Conservation (phyloP, 2,113 vertebrate genomes). For the Pantherophis guttatus region DNA sequence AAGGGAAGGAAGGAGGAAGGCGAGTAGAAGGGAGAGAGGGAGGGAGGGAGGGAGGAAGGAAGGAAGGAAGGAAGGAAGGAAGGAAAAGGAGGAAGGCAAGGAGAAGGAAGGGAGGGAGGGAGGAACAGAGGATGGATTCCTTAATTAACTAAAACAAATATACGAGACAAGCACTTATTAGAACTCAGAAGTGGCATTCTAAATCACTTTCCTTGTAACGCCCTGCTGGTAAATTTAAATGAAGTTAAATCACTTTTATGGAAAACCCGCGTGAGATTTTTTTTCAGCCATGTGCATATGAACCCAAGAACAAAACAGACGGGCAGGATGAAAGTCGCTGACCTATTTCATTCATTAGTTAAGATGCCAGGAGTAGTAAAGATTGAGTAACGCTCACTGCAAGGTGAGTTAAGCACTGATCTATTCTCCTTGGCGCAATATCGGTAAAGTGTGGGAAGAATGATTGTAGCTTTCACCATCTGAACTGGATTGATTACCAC, state of each 20-base stretch:
- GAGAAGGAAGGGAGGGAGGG: too few species aligned
- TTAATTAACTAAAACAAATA: background rate
- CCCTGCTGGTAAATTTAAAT: background rate
- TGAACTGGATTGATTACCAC: too few species aligned
- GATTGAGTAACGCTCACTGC: background rate
- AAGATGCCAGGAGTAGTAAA: background rate
- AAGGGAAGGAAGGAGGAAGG: too few species aligned
- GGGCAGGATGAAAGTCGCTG: background rate
- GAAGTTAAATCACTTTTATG: background rate
- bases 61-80: accelerated
- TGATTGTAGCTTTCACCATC: too few species aligned
- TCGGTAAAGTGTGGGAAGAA: background rate
- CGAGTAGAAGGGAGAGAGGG: too few species aligned
- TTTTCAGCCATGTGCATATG: background rate
- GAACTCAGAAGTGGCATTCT: background rate
- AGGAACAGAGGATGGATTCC: background rate
- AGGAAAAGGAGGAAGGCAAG: accelerated
- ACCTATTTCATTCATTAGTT: background rate
- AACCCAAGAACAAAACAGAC: background rate
- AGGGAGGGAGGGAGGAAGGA: accelerated
- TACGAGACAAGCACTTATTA: too few species aligned
- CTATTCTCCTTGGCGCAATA: too few species aligned
- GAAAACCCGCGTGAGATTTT: background rate
- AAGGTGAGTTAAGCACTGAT: background rate
- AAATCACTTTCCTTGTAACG: background rate